Percentiles rank a stretch among this genome's conserved stretches.
These are phyloP conservation scores for Drosophila oshimai DNA, from an alignment of 1,140 invertebrate species.

Conservation along the genomic window DNA sequence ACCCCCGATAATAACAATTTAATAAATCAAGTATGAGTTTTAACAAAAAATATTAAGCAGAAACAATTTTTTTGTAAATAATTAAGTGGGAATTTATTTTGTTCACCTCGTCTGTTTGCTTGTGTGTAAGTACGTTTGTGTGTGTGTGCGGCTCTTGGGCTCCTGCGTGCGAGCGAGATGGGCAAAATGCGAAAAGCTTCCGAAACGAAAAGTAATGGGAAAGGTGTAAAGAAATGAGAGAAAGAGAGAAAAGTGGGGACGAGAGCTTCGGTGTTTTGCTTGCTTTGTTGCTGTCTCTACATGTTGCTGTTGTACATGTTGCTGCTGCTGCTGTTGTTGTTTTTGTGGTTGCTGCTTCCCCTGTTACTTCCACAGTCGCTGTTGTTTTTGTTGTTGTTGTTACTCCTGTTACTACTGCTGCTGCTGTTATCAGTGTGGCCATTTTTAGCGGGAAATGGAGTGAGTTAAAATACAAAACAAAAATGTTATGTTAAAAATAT, in stretches of 20 bases:
- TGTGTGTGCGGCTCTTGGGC: not conserved
- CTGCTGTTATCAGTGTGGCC: no score
- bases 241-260: not conserved
- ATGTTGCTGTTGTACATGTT: not conserved
- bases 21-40: no score
- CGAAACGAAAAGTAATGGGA: slow-evolving; percentile 13
- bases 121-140: not conserved
- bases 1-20: no score
- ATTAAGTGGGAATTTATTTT: not conserved
- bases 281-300: not conserved
- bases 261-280: not conserved
- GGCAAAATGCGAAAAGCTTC: slow-evolving; percentile 54
- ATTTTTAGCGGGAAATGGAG: no score
- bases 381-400: not conserved
- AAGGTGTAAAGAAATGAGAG: not conserved
- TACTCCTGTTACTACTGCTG: not conserved
- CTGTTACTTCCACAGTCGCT: not conserved
- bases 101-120: not conserved
- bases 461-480: no score
- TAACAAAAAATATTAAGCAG: no score
- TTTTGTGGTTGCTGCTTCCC: not conserved
- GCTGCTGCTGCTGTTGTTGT: not conserved
- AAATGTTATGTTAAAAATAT: no score
- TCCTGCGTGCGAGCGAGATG: slow-evolving; percentile 36
- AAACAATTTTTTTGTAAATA: not conserved